Evolutionary conservation across 2,113 vertebrate genomes (phyloP).

Genomic region (Limnothrissa miodon): DNA sequence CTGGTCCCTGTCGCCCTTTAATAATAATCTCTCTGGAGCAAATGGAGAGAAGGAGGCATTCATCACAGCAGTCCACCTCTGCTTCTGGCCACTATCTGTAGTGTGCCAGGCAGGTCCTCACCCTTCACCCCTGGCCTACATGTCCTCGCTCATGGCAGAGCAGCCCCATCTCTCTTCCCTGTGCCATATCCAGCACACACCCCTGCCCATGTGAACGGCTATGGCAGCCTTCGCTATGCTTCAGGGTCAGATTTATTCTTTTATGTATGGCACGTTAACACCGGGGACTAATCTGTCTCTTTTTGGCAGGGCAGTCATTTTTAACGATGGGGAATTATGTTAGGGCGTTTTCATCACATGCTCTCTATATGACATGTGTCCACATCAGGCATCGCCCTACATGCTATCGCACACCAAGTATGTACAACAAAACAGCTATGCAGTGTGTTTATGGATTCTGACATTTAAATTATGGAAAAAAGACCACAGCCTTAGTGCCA

Average conservation of each 20-base stretch:
- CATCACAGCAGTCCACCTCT: slow-evolving; percentile 6
- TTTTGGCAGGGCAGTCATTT: background rate
- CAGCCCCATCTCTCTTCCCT: background rate
- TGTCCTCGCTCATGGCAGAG: background rate
- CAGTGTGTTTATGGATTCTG: background rate
- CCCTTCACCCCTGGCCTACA: background rate
- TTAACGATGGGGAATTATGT: background rate
- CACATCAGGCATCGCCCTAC: background rate
- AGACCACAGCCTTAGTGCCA: background rate
- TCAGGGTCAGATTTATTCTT: background rate
- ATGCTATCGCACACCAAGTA: background rate
- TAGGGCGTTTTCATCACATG: background rate
- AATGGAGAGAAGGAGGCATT: background rate
- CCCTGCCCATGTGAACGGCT: background rate
- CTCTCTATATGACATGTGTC: background rate
- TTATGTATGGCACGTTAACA: background rate
- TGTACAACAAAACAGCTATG: background rate
- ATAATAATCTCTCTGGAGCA: slow-evolving; percentile 4
- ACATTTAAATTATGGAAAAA: background rate
- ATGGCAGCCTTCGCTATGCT: background rate
- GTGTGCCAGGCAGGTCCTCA: background rate
- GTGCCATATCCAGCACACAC: background rate
- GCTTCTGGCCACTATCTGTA: background rate
- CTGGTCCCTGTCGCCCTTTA: slow-evolving; percentile 20
- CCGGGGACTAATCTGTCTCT: background rate